phyloP scores from a whole-genome alignment of 2,888 invertebrate genomes.

The Athrips mouffetella region DNA sequence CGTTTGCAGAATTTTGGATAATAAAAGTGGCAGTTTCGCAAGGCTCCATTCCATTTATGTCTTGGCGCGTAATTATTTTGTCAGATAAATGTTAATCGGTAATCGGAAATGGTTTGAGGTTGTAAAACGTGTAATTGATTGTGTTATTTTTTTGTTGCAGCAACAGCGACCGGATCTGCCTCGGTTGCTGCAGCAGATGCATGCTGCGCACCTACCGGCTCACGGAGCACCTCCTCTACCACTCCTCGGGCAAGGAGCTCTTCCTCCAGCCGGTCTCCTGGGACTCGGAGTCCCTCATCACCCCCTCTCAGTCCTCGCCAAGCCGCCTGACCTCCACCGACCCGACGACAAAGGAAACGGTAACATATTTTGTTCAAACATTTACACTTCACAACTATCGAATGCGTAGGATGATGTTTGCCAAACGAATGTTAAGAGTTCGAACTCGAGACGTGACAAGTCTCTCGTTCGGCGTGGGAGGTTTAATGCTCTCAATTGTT shows the following conservation, averaged over 20 bases:
- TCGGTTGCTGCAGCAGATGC: slow-evolving; percentile 93
- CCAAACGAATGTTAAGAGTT: slow-evolving; percentile 12
- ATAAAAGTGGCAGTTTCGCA: slow-evolving; percentile 2
- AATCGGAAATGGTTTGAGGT: slow-evolving; percentile 21
- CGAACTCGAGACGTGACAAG: slow-evolving; percentile 11
- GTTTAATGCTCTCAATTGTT: slow-evolving; percentile 10
- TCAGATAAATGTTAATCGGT: slow-evolving; percentile 18
- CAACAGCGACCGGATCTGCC: slow-evolving; percentile 92
- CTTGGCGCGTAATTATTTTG: slow-evolving; percentile 7
- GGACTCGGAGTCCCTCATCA: slow-evolving; percentile 85
- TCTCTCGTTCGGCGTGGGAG: neutral
- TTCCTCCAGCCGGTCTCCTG: slow-evolving; percentile 79
- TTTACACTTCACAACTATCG: neutral
- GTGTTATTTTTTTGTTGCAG: slow-evolving; percentile 65
- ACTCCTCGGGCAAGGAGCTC: slow-evolving; percentile 68
- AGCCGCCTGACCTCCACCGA: slow-evolving; percentile 87
- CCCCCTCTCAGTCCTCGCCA: slow-evolving; percentile 86
- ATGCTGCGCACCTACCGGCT: slow-evolving; percentile 89
- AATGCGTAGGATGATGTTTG: slow-evolving; percentile 16
- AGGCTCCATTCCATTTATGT: slow-evolving; percentile 9
- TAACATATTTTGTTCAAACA: slow-evolving; percentile 54
- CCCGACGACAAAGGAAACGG: slow-evolving; percentile 88
- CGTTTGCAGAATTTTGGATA: slow-evolving; percentile 7
- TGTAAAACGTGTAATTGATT: slow-evolving; percentile 10
- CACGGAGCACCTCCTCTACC: slow-evolving; percentile 85